Evolutionary conservation across 2,113 vertebrate genomes (phyloP), one percentile per base, ranked within the genome.

Genomic region (Sinosuthora webbiana): DNA sequence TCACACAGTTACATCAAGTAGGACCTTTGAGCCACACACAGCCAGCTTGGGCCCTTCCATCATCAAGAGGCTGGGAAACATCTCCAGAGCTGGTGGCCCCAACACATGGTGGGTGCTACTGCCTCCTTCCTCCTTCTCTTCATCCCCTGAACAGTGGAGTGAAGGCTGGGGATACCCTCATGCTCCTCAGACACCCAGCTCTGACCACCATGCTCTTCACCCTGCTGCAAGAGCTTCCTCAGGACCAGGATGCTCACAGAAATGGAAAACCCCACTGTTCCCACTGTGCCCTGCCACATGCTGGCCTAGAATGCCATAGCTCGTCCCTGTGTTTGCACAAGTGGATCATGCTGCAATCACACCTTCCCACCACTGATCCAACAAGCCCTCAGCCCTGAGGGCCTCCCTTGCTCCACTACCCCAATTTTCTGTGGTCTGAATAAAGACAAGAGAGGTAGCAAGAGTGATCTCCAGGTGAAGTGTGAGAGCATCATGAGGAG

Each of bases 261-360:
- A 11, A 35, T 37, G 30, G 39, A 42, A 57, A 79, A 44, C 20
- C 35, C 13, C 45, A 17, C 13, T 31, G 20, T 79, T 23, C 22
- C 35, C 35, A n/a, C 73, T 35, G 63, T 1, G 1, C 25, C 63
- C 39, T n/a, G 30, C 30, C 37, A 77, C 9, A 0, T 11, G 19
- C 42, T 78, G 79, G 55, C 86, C 77, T 5, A 22, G 52, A 67
- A 15, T 49, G 57, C 18, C 59, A 41, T 73, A 35, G 41, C 44
- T 47, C 15, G 17, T 78, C 37, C 70, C 33, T 0, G 0, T 15
- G 25, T 10, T 57, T 28, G 15, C 47, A 44, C 0, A 0, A 28
- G 31, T 62, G 47, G 47, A 35, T 76, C 33, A 60, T 10, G 21
- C 74, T 90, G 68, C 69, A 69, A 0, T 35, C 64, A 78, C 50